Evolutionary conservation across 2,888 invertebrate genomes (phyloP).

Genomic region (Lomographa bimaculata): DNA sequence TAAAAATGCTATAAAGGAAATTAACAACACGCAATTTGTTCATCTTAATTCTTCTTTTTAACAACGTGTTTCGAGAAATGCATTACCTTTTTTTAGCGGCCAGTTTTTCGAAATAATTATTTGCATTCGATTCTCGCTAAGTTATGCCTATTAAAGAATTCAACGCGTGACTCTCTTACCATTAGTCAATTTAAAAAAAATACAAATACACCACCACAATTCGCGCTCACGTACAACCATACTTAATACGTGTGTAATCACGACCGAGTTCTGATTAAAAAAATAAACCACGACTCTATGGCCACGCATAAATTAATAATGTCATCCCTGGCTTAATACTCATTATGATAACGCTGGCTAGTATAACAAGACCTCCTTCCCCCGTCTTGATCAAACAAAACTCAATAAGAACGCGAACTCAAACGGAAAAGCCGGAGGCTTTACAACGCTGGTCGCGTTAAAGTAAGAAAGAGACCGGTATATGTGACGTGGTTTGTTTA

Average conservation of each 20-base stretch:
- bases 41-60: no score
- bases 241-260: conserved; percentile 39
- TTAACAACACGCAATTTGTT: no score
- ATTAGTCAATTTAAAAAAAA: conserved; percentile 16
- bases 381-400: conserved; percentile 22
- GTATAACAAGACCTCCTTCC: conserved; percentile 32
- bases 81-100: no score
- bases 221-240: conserved; percentile 29
- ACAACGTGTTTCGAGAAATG: no score
- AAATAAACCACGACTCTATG: conserved; percentile 48
- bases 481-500: conserved; percentile 30
- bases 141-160: conserved; percentile 19
- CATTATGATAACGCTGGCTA: conserved; percentile 46
- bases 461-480: conserved; percentile 53
- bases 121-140: conserved; percentile 7
- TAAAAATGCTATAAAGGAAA: no score
- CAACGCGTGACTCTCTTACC: conserved; percentile 12
- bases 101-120: no score
- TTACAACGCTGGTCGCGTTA: conserved; percentile 22
- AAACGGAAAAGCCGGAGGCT: conserved; percentile 21
- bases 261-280: conserved; percentile 40
- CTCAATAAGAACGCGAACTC: conserved; percentile 6
- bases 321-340: conserved; percentile 56
- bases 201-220: conserved; percentile 18
- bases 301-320: conserved; percentile 73